Conservation (phyloP, 2,888 invertebrate genomes). For the Drosophila algonquin region DNA sequence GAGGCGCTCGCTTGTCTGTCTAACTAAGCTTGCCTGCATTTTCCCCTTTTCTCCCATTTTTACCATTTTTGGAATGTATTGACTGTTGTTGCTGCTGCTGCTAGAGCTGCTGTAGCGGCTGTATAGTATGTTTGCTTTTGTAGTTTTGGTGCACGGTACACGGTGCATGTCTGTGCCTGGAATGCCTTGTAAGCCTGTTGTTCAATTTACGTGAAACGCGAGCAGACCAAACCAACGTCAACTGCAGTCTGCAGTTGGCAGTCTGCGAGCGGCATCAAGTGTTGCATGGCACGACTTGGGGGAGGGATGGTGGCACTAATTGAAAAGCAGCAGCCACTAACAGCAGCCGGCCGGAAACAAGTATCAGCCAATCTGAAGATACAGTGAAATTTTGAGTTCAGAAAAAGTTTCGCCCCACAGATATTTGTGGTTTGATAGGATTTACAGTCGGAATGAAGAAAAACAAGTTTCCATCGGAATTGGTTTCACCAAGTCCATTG, state of each 20-base stretch:
- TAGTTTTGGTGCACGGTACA: slow-evolving; percentile 48
- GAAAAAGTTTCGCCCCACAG: neutral
- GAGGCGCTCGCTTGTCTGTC: slow-evolving; percentile 30
- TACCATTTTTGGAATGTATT: slow-evolving; percentile 60
- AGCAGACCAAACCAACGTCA: slow-evolving; percentile 58
- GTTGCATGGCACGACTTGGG: slow-evolving; percentile 33
- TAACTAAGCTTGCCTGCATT: slow-evolving; percentile 64
- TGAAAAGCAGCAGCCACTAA: slow-evolving; percentile 76
- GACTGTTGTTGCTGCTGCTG: slow-evolving; percentile 22
- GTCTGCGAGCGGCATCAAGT: slow-evolving; percentile 63
- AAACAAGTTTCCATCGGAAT: neutral
- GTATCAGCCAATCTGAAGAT: neutral
- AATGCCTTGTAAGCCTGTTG: slow-evolving; percentile 62
- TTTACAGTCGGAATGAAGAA: too few relatives aligned
- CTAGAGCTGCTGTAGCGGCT: too few relatives aligned
- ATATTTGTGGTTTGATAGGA: neutral
- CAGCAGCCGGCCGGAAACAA: slow-evolving; percentile 36
- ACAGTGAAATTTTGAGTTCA: slow-evolving; percentile 8
- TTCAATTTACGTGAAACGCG: slow-evolving; percentile 77
- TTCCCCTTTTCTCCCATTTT: slow-evolving; percentile 43
- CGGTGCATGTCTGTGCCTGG: slow-evolving; percentile 26
- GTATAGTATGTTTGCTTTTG: slow-evolving; percentile 42
- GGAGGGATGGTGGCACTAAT: slow-evolving; percentile 62
- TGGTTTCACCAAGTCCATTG: neutral
- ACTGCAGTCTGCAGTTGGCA: slow-evolving; percentile 61